These are phyloP conservation scores for Platalea minor DNA, from an alignment of 2,797 vertebrate species.

Conservation along the genomic window DNA sequence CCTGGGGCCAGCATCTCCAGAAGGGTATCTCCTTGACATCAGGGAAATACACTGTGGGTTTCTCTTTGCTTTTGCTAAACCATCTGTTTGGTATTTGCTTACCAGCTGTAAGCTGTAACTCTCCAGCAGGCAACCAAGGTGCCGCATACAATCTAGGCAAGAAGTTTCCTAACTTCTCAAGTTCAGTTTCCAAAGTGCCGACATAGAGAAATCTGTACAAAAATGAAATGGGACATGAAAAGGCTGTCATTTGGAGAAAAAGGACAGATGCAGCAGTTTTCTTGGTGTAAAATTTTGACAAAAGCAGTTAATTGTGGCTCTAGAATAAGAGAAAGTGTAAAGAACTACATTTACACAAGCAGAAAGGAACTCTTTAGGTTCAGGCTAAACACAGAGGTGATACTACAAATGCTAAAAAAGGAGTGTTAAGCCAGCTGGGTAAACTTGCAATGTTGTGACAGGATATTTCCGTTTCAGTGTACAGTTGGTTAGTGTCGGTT, in stretches of 20 bases:
- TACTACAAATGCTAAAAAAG: not conserved
- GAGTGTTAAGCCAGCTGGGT: not conserved
- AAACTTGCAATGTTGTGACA: fast-evolving
- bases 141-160: not conserved
- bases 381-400: not conserved
- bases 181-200: not conserved
- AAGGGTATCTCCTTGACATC: not conserved
- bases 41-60: not conserved
- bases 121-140: not conserved
- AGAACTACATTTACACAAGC: not conserved
- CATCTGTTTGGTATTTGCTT: not conserved
- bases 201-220: not conserved
- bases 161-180: not conserved
- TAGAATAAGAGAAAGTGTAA: not conserved
- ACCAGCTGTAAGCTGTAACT: not conserved
- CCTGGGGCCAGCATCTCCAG: not conserved
- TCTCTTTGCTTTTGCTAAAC: not conserved
- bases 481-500: not conserved
- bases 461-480: not conserved
- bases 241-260: not conserved
- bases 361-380: not conserved
- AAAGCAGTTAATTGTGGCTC: not conserved
- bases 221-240: not conserved
- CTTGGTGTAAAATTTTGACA: not conserved
- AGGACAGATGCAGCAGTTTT: not conserved